A percentile compares a stretch with the other conserved stretches of the same genome.
Conservation (phyloP, 2,113 vertebrate species). For the Antidorcas marsupialis region DNA sequence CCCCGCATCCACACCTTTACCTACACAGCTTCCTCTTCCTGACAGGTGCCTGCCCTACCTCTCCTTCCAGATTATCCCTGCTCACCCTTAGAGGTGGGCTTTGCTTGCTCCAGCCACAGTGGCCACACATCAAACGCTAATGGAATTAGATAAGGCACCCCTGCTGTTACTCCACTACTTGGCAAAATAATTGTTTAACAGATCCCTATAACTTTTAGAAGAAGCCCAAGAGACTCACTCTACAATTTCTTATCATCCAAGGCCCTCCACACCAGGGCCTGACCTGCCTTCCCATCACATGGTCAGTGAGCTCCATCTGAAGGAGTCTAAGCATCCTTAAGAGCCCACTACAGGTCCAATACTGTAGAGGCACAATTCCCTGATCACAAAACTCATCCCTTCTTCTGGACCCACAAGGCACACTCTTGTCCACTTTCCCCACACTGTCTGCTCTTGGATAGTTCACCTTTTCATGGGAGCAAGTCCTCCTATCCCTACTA, state of each 20-base stretch:
- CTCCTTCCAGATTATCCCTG: not conserved
- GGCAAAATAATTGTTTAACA: not conserved
- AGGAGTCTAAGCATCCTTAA: not conserved
- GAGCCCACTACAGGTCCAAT: not conserved
- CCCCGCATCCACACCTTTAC: not conserved
- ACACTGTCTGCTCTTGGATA: not conserved
- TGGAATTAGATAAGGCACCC: not conserved
- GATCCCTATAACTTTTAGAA: not conserved
- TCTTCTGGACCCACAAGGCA: not conserved
- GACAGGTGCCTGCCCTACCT: not conserved
- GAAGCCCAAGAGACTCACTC: not conserved
- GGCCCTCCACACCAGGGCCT: too few species aligned
- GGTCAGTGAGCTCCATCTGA: not conserved
- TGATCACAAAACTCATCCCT: not conserved
- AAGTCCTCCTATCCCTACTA: not conserved
- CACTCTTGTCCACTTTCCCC: not conserved
- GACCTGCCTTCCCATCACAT: not conserved
- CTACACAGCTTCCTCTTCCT: not conserved
- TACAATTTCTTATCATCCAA: not conserved
- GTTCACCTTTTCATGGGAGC: not conserved
- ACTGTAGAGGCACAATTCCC: not conserved
- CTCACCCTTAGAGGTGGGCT: not conserved
- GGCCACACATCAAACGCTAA: not conserved
- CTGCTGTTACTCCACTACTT: not conserved
- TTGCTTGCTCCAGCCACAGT: not conserved